Percentiles rank a stretch among this genome's conserved stretches.
Evolutionary conservation across 1,140 invertebrate species (phyloP).

Genomic region (Rhagoletis pomonella): DNA sequence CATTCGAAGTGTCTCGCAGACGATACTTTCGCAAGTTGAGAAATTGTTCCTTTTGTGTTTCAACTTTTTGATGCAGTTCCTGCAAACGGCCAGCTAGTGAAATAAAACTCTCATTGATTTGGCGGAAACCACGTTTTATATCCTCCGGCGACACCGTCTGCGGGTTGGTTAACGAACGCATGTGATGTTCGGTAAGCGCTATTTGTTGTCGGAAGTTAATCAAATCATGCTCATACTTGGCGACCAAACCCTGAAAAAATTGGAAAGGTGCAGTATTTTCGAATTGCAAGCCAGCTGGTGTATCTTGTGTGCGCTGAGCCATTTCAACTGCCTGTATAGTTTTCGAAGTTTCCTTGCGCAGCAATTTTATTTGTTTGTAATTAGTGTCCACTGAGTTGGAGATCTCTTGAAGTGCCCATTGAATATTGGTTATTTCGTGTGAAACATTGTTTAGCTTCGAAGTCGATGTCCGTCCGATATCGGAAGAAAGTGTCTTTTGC

Average conservation of each 20-base stretch:
- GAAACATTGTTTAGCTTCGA: conserved; percentile 69
- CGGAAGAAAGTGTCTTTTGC: conserved; percentile 87
- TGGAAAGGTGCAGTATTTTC: conserved; percentile 85
- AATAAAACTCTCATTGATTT: conserved; percentile 89
- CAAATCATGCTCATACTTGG: conserved; percentile 84
- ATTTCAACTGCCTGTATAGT: conserved; percentile 85
- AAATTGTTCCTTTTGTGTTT: conserved; percentile 89
- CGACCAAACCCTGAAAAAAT: conserved; percentile 84
- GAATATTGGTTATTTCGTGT: conserved; percentile 68
- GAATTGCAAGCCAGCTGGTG: conserved; percentile 84
- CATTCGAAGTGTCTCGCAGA: conserved; percentile 85
- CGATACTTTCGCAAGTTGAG: conserved; percentile 86
- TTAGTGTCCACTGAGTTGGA: conserved; percentile 79
- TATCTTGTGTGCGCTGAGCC: conserved; percentile 86
- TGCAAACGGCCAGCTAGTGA: conserved; percentile 89
- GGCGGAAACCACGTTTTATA: conserved; percentile 79
- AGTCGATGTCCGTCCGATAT: conserved; percentile 80
- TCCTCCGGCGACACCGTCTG: conserved; percentile 82
- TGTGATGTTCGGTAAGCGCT: conserved; percentile 83
- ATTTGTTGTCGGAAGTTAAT: conserved; percentile 83
- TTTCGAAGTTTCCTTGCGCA: conserved; percentile 84
- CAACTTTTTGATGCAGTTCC: conserved; percentile 83
- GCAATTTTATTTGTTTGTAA: conserved; percentile 80
- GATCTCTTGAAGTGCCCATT: conserved; percentile 75
- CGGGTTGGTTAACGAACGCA: conserved; percentile 81